These are phyloP conservation scores for Eupsilia transversa DNA, from an alignment of 2,888 invertebrate species.

Conservation along the genomic window DNA sequence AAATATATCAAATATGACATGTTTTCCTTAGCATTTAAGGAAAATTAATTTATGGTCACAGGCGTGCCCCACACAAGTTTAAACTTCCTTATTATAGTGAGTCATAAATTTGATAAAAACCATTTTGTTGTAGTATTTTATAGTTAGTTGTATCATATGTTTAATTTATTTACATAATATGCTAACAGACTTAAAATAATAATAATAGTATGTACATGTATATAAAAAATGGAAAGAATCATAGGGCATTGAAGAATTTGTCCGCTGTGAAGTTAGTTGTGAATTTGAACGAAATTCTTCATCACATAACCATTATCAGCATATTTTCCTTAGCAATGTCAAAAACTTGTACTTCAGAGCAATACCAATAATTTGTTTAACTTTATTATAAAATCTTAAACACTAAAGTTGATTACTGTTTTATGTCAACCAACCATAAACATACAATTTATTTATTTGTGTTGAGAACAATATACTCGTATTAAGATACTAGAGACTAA, in stretches of 20 bases:
- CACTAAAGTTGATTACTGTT: neutral
- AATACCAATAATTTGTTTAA: neutral
- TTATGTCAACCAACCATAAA: neutral
- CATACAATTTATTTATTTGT: constrained; percentile 1
- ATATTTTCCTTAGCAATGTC: neutral
- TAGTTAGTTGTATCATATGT: too few species aligned
- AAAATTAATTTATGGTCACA: constrained; percentile 16
- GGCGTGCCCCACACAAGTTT: neutral
- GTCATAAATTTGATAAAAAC: constrained; percentile 25
- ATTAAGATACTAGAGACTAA: neutral
- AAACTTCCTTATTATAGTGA: constrained; percentile 39
- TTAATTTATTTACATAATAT: too few species aligned
- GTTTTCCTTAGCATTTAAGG: constrained; percentile 55
- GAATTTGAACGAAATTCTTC: neutral
- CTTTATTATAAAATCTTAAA: neutral
- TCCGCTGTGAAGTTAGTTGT: too few species aligned
- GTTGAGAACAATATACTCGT: constrained; percentile 5
- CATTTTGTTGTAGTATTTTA: neutral
- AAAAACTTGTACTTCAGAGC: neutral
- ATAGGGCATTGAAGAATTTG: too few species aligned
- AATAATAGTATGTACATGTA: too few species aligned
- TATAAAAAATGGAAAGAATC: too few species aligned
- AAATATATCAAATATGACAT: constrained; percentile 29
- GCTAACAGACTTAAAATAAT: too few species aligned
- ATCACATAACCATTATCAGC: neutral